Evolutionary conservation across 1,140 invertebrate genomes (phyloP).

Genomic region (Saccostrea cuccullata): DNA sequence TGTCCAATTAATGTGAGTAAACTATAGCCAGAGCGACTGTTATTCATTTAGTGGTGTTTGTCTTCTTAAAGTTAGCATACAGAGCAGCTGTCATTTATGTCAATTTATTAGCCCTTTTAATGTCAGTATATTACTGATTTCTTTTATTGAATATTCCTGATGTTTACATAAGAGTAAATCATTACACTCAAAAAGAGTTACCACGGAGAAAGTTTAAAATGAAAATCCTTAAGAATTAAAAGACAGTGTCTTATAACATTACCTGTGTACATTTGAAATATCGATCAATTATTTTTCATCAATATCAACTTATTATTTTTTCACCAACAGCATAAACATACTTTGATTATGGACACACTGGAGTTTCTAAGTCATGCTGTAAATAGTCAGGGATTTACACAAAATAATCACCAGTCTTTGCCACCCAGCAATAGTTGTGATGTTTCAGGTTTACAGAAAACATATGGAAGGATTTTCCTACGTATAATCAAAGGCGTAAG

Average conservation of each 20-base stretch:
- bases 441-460: slow-evolving; percentile 41
- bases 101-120: too few relatives aligned
- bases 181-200: too few relatives aligned
- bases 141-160: too few relatives aligned
- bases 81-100: too few relatives aligned
- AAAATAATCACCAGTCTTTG: not conserved
- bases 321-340: slow-evolving; percentile 59
- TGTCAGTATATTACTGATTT: too few relatives aligned
- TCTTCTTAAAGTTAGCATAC: too few relatives aligned
- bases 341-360: slow-evolving; percentile 68
- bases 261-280: too few relatives aligned
- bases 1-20: slow-evolving; percentile 11
- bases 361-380: slow-evolving; percentile 57
- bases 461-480: not conserved
- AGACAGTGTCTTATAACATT: not conserved
- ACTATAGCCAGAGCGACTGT: not conserved
- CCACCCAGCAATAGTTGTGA: not conserved
- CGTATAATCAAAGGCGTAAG: not conserved
- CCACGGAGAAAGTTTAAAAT: too few relatives aligned
- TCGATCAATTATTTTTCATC: too few relatives aligned
- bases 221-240: not conserved
- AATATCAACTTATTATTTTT: not conserved
- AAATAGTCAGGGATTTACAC: not conserved
- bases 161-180: too few relatives aligned
- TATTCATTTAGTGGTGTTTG: not conserved